Conservation (phyloP, 2,888 invertebrate species). For the Agriopis aurantiaria region DNA sequence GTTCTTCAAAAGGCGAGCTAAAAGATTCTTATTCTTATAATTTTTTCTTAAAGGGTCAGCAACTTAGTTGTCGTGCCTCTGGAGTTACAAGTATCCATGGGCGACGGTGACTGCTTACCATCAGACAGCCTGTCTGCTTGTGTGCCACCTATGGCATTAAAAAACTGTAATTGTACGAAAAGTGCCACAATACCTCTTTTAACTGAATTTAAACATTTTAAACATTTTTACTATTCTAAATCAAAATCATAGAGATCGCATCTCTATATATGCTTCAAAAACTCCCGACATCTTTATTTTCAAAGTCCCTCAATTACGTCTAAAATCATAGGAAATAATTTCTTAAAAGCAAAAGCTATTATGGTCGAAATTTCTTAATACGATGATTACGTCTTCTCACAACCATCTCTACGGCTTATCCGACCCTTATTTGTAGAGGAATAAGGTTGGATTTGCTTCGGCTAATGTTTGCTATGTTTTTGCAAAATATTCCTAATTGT, state of each 20-base stretch:
- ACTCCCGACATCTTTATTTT: slow-evolving; percentile 39
- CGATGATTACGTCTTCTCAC: slow-evolving; percentile 54
- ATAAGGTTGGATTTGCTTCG: slow-evolving; percentile 43
- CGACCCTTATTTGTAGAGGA: slow-evolving; percentile 30
- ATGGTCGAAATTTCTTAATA: slow-evolving; percentile 58
- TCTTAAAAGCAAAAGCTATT: slow-evolving; percentile 55
- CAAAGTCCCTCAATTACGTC: slow-evolving; percentile 39
- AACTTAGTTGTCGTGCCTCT: too few relatives aligned
- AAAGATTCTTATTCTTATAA: too few relatives aligned
- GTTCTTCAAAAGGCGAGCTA: too few relatives aligned
- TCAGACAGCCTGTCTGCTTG: too few relatives aligned
- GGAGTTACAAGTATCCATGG: too few relatives aligned
- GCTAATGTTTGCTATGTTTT: slow-evolving; percentile 24
- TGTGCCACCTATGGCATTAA: too few relatives aligned
- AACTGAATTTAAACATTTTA: too few relatives aligned
- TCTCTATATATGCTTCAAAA: slow-evolving; percentile 19
- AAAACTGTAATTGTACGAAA: too few relatives aligned
- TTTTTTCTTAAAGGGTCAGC: too few relatives aligned
- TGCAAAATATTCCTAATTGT: slow-evolving; percentile 60
- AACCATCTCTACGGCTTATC: slow-evolving; percentile 30
- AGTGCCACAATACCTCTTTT: too few relatives aligned
- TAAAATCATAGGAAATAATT: slow-evolving; percentile 52
- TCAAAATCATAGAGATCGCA: slow-evolving; percentile 12
- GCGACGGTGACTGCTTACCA: too few relatives aligned
- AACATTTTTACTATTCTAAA: neutral